Evolutionary conservation across 2,888 invertebrate genomes (phyloP), one percentile per base, ranked within the genome.

Genomic region (Hirtodrosophila trivittata): DNA sequence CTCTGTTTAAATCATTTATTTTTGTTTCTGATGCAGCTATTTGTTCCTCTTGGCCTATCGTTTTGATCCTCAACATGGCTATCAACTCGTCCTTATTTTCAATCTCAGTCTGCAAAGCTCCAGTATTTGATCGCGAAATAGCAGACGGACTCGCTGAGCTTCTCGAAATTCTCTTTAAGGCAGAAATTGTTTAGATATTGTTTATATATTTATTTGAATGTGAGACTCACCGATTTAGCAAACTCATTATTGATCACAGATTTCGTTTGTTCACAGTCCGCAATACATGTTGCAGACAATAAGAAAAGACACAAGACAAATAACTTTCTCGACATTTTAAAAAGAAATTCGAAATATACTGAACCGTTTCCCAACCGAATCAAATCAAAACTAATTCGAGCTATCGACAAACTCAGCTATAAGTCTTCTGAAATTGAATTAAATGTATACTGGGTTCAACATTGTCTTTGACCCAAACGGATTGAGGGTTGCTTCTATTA

Each of bases 51-150:
- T 70, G 46, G 5, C 30, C 32, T 1, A 50, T 35, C 7, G 64
- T 75, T 14, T 70, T 63, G 1, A 75, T 57, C 9, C 32, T 42
- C 0, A 75, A 14, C 70, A 70, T 70, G 0, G 56, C 52, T 4
- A 70, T 70, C 30, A 75, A n/a, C 39, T 69, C 70, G 14, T 75
- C 39, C 10, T 70, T 75, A 5, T 70, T 70, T 2, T 45, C 49
- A 0, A 62, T 14, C 1, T 52, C 14, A 1, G 39, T 51, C 10
- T 69, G 47, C 21, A 70, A 12, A 0, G 21, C 6, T 5, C 50
- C 14, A 13, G 41, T 8, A 5, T 25, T 38, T 3, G 26, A 6
- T 18, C 18, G 32, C 32, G 10, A 10, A 5, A n/a, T n/a, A n/a
- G n/a, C n/a, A n/a, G n/a, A n/a, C n/a, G n/a, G n/a, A n/a, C n/a